Evolutionary conservation across 1,140 invertebrate species (phyloP), one percentile per base, ranked within the genome.

Genomic region (Eufriesea mexicana): DNA sequence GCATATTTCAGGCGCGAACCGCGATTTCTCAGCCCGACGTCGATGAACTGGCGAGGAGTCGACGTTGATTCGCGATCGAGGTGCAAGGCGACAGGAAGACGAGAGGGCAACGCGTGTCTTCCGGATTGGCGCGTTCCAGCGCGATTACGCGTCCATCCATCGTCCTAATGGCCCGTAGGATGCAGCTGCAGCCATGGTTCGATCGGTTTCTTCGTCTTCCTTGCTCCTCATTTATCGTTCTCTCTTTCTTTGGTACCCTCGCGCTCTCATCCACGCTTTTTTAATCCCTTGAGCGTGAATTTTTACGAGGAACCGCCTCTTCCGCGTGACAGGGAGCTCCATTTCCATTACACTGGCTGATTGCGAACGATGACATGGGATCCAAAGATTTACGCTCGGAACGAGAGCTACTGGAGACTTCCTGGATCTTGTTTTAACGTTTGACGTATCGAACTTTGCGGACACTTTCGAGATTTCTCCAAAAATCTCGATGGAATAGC

Each of bases 81-180:
- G 59, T 86, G 68, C 16, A 20, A 12, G 54, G 18, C 16, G 47
- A 70, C 68, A 18, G 47, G 47, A 71, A 71, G 49, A 71, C 42
- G 47, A 70, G 42, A 25, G 23, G 23, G 7, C n/a, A 18, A 14
- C 68, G 47, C 18, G 18, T 9, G 47, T 71, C 68, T 71, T 55
- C 18, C 6, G 49, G 28, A 35, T 72, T 23, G 49, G 14, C 79
- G 78, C 79, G 84, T 89, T 87, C 70, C 79, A 64, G 28, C 51
- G 81, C 82, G 85, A 86, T 89, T 86, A 89, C 79, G 74, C 84
- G 84, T 87, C 86, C 78, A 90, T 88, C 28, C 83, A 79, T 78
- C 72, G 28, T 72, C 18, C 42, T 45, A 42, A 45, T 68, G 67
- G 73, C 77, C 79, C 62, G 42, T 23, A 28, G 10, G 71, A 64